Evolutionary conservation across 2,888 invertebrate species (phyloP).

Genomic region (Apodemia arnacis): DNA sequence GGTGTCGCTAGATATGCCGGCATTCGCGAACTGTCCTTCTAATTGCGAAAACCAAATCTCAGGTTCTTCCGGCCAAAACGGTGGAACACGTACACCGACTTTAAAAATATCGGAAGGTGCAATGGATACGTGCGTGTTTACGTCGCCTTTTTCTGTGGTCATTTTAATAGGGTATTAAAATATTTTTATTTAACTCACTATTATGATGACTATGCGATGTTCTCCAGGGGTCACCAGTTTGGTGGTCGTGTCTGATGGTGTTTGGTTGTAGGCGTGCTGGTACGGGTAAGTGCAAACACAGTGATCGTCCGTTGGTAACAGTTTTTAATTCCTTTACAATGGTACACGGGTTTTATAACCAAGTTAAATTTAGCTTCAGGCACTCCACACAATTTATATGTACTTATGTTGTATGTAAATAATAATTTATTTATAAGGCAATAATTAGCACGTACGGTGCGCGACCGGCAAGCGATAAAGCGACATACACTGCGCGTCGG

Average conservation of each 20-base stretch:
- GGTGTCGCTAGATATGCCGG: constrained; percentile 72
- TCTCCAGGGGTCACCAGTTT: background rate
- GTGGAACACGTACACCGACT: background rate
- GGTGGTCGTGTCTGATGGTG: background rate
- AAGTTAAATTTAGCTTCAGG: too few relatives aligned
- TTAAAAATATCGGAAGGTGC: constrained; percentile 52
- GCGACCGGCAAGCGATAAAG: too few relatives aligned
- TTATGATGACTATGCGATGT: background rate
- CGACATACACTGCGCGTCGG: too few relatives aligned
- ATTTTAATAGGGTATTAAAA: background rate
- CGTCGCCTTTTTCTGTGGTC: background rate
- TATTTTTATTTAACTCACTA: background rate
- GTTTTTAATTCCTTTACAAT: too few relatives aligned
- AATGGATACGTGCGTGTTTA: background rate
- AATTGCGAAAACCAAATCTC: constrained; percentile 3
- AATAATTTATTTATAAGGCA: too few relatives aligned
- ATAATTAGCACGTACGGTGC: too few relatives aligned
- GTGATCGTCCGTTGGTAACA: too few relatives aligned
- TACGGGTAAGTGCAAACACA: too few relatives aligned
- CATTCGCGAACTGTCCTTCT: background rate
- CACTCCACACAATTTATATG: too few relatives aligned
- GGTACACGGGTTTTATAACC: too few relatives aligned
- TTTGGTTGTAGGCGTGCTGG: too few relatives aligned
- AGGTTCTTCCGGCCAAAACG: background rate
- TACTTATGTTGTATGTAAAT: too few relatives aligned